These are phyloP conservation scores for Mionectes olivaceus DNA, from an alignment of 2,797 vertebrate species.

Conservation along the genomic window DNA sequence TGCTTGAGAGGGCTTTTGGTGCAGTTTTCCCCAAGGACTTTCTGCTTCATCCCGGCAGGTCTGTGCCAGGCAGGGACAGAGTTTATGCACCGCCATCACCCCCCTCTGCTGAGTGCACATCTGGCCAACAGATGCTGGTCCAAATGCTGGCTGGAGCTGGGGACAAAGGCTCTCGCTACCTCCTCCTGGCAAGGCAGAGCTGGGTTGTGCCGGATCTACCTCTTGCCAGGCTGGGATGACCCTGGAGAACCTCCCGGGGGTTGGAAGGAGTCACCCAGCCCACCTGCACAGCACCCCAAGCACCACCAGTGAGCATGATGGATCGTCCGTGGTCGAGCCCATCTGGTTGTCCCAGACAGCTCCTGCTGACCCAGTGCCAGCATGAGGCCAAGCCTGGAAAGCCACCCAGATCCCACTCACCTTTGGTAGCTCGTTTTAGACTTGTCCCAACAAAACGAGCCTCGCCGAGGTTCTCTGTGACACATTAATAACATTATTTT, in stretches of 20 bases:
- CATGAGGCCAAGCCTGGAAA: fast-evolving
- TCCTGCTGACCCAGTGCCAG: background rate
- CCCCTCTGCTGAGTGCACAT: background rate
- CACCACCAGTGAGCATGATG: fast-evolving
- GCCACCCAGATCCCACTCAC: background rate
- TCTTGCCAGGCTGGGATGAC: background rate
- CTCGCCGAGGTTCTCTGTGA: fast-evolving
- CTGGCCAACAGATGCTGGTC: constrained; percentile 53
- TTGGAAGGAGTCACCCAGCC: background rate
- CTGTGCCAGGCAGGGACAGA: background rate
- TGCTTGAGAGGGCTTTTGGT: background rate
- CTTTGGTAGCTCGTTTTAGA: background rate
- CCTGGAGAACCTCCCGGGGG: background rate
- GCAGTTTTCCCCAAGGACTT: background rate
- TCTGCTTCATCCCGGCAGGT: background rate
- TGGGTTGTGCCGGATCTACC: fast-evolving
- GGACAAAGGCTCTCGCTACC: constrained; percentile 19
- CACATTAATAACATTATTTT: background rate
- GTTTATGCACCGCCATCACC: fast-evolving
- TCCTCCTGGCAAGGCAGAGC: background rate
- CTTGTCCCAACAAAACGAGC: background rate
- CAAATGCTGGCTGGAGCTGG: background rate
- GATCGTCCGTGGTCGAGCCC: fast-evolving
- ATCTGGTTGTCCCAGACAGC: background rate
- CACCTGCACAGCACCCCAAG: background rate